phyloP scores from a whole-genome alignment of 2,113 vertebrate genomes.

The Oncorhynchus gorbuscha region DNA sequence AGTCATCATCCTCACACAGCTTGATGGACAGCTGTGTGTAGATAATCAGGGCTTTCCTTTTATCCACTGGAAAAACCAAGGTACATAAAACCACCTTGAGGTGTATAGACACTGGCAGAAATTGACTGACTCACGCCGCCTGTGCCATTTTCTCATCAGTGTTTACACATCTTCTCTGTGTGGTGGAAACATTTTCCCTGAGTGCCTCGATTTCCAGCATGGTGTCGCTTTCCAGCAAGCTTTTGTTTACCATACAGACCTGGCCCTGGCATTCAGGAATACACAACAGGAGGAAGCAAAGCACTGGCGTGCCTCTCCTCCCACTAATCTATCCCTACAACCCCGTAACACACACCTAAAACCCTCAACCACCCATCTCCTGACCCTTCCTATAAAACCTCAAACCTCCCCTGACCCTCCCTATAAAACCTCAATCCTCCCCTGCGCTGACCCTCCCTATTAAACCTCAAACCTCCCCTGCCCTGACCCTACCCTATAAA shows the following conservation, averaged over 20 bases:
- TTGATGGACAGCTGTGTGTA: background rate
- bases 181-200: constrained; percentile 61
- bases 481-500: too few relatives aligned
- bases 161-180: constrained; percentile 43
- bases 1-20: background rate
- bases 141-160: constrained; percentile 32
- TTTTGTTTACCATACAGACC: constrained; percentile 71
- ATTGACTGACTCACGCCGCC: constrained; percentile 25
- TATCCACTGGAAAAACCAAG: background rate
- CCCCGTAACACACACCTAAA: background rate
- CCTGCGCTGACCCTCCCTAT: too few relatives aligned
- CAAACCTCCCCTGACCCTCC: too few relatives aligned
- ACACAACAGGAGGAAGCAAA: constrained; percentile 37
- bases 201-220: constrained; percentile 60
- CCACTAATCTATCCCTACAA: constrained; percentile 18
- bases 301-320: background rate
- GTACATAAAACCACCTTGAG: background rate
- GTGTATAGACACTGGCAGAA: constrained; percentile 6
- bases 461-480: background rate
- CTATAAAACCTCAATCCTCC: background rate
- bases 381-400: background rate
- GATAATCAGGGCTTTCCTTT: background rate
- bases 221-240: constrained; percentile 56
- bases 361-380: too few relatives aligned
- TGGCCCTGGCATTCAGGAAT: constrained; percentile 66